Evolutionary conservation across 2,888 invertebrate genomes (phyloP), one percentile per base, ranked within the genome.

Genomic region (Phytoseiulus persimilis): DNA sequence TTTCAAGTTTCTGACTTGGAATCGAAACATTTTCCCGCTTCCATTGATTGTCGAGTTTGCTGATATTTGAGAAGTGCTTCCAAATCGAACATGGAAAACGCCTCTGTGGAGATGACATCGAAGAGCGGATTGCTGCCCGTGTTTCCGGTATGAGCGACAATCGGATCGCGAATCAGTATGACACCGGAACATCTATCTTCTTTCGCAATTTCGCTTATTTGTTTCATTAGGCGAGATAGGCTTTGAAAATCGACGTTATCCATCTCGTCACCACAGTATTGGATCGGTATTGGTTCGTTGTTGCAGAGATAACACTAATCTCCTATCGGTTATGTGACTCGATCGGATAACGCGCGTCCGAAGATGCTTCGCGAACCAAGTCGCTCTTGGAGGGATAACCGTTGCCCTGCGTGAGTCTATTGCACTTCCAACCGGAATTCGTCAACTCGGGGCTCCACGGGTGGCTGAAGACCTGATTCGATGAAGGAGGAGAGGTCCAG

Each of bases 171-270:
- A 9, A 39, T 39, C 9, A 6, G 9, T 39, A 39, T 9, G 39
- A 39, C 39, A 39, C 39, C 39, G 39, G 39, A 39, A 39, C 39
- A 39, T 39, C 39, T 6, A 39, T 6, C 39, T 39, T 39, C 5
- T 39, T 39, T 39, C 39, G 39, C 39, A 39, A 39, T 9, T n/a
- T 39, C 84, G 33, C 33, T 14, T 84, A 84, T 31, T 84, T 33
- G 84, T 84, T 84, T 84, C 84, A 84, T 84, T 84, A 32, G 31
- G 31, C 84, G 31, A 32, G 87, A 87, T 87, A 28, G 32, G 18
- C 87, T 39, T 32, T 9, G n/a, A 87, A 32, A 33, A 87, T 33
- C 31, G 32, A 87, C 87, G 33, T 84, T 39, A 9, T 39, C 39
- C 5, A 65, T 28, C 65, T 65, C 18, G 65, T 23, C 23, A 65